Evolutionary conservation across 2,113 vertebrate genomes (phyloP), one percentile per base, ranked within the genome.

Genomic region (Prionailurus bengalensis): DNA sequence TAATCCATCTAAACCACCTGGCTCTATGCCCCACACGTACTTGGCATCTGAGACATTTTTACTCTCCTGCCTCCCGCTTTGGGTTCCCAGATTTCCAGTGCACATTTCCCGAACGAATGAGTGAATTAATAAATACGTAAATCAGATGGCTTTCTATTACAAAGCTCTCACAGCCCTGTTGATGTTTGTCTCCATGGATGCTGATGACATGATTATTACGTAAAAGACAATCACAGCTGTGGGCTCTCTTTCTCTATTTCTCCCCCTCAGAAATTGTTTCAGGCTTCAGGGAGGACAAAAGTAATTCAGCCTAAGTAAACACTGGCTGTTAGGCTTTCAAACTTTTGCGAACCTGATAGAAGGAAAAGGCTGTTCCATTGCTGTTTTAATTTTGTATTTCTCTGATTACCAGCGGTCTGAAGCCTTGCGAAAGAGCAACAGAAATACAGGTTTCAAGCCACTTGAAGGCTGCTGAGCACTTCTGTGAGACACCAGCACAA

Each of bases 391-490:
- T 94, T 93, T 63, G 19, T 39, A 6, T 91, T 68, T 91, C 65
- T 93, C 71, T 74, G 93, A 55, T 95, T 89, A 31, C 45, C 73
- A n/a, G 82, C n/a, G 48, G 48, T 66, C 39, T 51, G 84, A 88
- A 76, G 29, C 39, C 89, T 66, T 21, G 11, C 31, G 87, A 39
- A 27, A 70, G 87, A 83, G 45, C 12, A 65, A 36, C 36, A 51
- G 61, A 61, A 95, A 92, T 36, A 7, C 3, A 36, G 51, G 45
- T 51, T 48, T 58, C 63, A 27, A 87, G 48, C 45, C 31, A 14
- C 63, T 79, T 39, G 68, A 36, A 45, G 55, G 27, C 14, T 33
- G 66, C 17, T 5, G 25, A 68, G 68, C 39, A 36, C 39, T 23
- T 55, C 36, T 0, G 4, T 42, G 68, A 97, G 45, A 61, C n/a